Conservation (phyloP, 2,888 invertebrate genomes). For the Heteropelma amictum region DNA sequence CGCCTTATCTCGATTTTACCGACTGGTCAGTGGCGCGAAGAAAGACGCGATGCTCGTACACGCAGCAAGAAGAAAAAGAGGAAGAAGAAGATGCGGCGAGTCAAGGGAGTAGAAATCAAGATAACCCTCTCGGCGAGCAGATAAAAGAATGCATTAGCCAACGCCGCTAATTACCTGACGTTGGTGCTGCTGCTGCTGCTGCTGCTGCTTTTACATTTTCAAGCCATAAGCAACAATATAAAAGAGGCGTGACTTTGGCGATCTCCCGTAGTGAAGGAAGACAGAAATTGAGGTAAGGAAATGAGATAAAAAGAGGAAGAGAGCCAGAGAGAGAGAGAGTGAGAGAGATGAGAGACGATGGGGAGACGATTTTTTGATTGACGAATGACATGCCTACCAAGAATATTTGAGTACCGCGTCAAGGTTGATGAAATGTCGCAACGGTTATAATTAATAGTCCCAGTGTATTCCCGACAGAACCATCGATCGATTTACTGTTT, state of each 20-base stretch:
- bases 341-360: conserved; percentile 63
- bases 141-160: conserved; percentile 73
- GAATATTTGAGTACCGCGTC: conserved; percentile 35
- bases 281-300: conserved; percentile 29
- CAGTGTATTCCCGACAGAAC: conserved; percentile 15
- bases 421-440: conserved; percentile 34
- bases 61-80: conserved; percentile 8
- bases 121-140: conserved; percentile 65
- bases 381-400: conserved; percentile 45
- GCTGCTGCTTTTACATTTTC: conserved; percentile 62
- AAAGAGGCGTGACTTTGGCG: conserved; percentile 64
- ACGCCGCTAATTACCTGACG: conserved; percentile 68
- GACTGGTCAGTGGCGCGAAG: conserved; percentile 56
- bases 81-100: conserved; percentile 25
- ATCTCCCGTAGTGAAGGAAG: conserved; percentile 54
- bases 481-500: conserved; percentile 29
- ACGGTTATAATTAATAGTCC: conserved; percentile 40
- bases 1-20: conserved; percentile 54
- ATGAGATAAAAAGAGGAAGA: conserved; percentile 22
- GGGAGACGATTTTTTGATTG: conserved; percentile 60
- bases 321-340: conserved; percentile 27
- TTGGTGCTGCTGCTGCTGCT: too few relatives aligned
- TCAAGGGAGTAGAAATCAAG: conserved; percentile 62
- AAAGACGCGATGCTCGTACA: conserved; percentile 30
- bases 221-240: conserved; percentile 34